A percentile compares a stretch with the other conserved stretches of the same genome.
Evolutionary conservation across 2,888 invertebrate genomes (phyloP).

Genomic region (Netelia melanura): DNA sequence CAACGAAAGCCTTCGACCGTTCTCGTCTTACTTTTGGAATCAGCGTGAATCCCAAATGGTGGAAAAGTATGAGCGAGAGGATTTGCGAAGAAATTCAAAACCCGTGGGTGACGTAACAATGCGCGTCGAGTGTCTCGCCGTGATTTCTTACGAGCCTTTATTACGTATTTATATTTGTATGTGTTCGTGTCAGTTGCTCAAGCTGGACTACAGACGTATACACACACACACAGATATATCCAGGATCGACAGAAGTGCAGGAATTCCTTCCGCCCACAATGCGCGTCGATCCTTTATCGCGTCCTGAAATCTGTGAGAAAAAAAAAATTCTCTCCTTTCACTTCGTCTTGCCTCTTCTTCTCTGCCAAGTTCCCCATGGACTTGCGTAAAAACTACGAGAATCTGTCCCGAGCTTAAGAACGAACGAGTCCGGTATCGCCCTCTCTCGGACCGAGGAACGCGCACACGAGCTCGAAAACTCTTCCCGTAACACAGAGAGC

Average conservation of each 20-base stretch:
- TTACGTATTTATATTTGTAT: conserved; percentile 28
- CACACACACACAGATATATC: conserved; percentile 12
- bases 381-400: conserved; percentile 71
- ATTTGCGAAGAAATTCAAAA: conserved; percentile 81
- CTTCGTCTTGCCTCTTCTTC: conserved; percentile 60
- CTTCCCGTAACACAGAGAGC: conserved; percentile 38
- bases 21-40: conserved; percentile 81
- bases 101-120: conserved; percentile 81
- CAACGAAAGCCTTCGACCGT: conserved; percentile 74
- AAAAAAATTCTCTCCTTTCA: conserved; percentile 66
- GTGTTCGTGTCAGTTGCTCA: not conserved
- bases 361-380: conserved; percentile 53
- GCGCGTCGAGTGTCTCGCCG: conserved; percentile 68
- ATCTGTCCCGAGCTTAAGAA: conserved; percentile 47
- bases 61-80: conserved; percentile 69
- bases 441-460: conserved; percentile 47
- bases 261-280: conserved; percentile 81
- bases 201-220: conserved; percentile 32
- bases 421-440: conserved; percentile 52
- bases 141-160: conserved; percentile 57
- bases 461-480: conserved; percentile 23
- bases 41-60: conserved; percentile 65
- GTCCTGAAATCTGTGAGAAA: conserved; percentile 72
- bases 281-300: conserved; percentile 75
- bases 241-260: conserved; percentile 60